Conservation (phyloP, 2,797 vertebrate genomes). For the Sebastes kiyomatsui region DNA sequence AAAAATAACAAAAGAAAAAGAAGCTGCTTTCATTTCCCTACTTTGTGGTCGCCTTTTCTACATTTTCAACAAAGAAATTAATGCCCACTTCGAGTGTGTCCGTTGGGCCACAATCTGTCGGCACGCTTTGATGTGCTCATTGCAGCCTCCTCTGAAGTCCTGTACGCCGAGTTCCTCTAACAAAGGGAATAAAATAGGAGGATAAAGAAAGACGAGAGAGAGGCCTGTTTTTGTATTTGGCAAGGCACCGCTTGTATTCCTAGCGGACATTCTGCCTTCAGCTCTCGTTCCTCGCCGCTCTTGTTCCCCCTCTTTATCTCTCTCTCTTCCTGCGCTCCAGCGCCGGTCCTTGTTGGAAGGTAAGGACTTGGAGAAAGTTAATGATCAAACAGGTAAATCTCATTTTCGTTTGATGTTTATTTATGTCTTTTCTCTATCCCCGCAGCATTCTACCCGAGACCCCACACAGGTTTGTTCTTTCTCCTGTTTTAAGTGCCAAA, state of each 20-base stretch:
- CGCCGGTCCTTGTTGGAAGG: slow-evolving; percentile 48
- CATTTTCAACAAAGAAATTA: slow-evolving; percentile 79
- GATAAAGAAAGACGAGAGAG: slow-evolving; percentile 73
- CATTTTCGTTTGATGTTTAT: slow-evolving; percentile 74
- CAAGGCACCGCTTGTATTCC: slow-evolving; percentile 77
- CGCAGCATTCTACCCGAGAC: slow-evolving; percentile 52
- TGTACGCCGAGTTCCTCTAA: slow-evolving; percentile 74
- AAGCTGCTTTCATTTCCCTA: slow-evolving; percentile 60
- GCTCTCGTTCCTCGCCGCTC: slow-evolving; percentile 57
- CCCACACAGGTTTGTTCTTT: slow-evolving; percentile 52
- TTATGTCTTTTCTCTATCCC: slow-evolving; percentile 58
- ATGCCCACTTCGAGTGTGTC: slow-evolving; percentile 78
- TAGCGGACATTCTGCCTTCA: slow-evolving; percentile 76
- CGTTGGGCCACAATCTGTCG: slow-evolving; percentile 79
- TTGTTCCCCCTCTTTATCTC: slow-evolving; percentile 44
- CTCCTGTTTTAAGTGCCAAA: slow-evolving; percentile 41
- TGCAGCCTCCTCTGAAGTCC: slow-evolving; percentile 78
- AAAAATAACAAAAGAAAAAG: slow-evolving; percentile 57
- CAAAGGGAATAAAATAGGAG: slow-evolving; percentile 81
- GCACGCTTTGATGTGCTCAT: slow-evolving; percentile 78
- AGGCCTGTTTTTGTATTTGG: slow-evolving; percentile 78
- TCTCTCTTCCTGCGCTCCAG: slow-evolving; percentile 36
- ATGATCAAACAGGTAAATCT: slow-evolving; percentile 79
- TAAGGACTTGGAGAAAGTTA: slow-evolving; percentile 64
- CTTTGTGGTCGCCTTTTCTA: slow-evolving; percentile 65